phyloP scores from a whole-genome alignment of 2,888 invertebrate species.

The Molanna angustata region DNA sequence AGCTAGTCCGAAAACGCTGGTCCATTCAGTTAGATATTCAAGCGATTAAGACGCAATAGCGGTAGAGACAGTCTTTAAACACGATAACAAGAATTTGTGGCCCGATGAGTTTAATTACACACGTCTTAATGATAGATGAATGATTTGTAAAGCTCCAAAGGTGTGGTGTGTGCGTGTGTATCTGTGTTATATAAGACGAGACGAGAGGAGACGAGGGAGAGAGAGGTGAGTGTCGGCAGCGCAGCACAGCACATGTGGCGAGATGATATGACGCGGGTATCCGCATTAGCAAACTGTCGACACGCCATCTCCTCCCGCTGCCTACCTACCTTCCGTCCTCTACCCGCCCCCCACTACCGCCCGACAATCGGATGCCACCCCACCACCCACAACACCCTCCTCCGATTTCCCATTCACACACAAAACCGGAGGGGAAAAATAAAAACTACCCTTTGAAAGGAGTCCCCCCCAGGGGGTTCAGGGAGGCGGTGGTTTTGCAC shows the following conservation, averaged over 20 bases:
- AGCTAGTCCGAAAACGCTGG: no score
- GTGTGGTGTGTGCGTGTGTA: no score
- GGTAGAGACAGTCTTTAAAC: no score
- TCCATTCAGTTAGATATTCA: no score
- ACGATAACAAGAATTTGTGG: no score
- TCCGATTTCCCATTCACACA: conserved; percentile 32
- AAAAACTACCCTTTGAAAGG: conserved; percentile 32
- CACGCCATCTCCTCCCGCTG: conserved; percentile 4
- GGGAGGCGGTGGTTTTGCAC: no score
- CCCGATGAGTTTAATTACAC: no score
- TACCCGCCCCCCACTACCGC: conserved; percentile 4
- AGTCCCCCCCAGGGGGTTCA: conserved; percentile 45
- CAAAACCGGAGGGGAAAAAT: conserved; percentile 32
- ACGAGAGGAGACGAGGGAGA: not conserved
- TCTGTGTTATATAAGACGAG: not conserved
- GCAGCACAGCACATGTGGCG: not conserved
- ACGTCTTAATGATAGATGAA: no score
- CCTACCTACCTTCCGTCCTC: conserved; percentile 2
- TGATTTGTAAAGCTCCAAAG: no score
- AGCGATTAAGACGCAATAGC: no score
- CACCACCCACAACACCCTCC: conserved; percentile 14
- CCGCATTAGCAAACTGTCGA: conserved; percentile 13
- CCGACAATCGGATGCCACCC: conserved; percentile 15
- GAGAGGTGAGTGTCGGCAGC: not conserved
- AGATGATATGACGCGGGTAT: conserved; percentile 7